Base-by-base conservation (phyloP, 1,140 invertebrate species). In the Plectrocnemia conspersa region DNA sequence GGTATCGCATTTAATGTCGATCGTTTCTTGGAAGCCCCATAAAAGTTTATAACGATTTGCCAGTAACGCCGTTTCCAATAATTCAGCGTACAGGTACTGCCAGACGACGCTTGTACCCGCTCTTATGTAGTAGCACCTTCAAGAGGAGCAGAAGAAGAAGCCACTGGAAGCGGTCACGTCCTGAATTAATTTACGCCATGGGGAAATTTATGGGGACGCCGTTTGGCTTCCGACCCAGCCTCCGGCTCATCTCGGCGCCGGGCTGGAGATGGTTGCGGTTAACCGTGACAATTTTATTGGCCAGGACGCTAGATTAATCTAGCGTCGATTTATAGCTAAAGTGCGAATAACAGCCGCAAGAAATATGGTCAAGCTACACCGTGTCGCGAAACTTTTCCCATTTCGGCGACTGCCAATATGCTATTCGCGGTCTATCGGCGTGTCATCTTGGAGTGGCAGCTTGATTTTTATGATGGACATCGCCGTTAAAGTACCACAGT, bases 151-250 rank as follows among this genome's bases (percentile, higher is more conserved):
- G 35, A 36, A 15, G 35, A 15, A 15, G 35, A 13, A 36, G n/a
- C n/a, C n/a, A n/a, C 40, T 44, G 22, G 35, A 36, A 35, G 18
- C 53, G 42, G 53, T 48, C 45, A 47, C 44, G 53, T 55, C 24
- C 35, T 32, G 25, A 55, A 55, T 55, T 55, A 55, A 55, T 55
- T 55, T 55, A 40, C 45, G 35, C 42, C n/a, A 44, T 41, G 35
- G 44, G n/a, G 16, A 32, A 55, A 55, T 55, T 55, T 55, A 55
- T 44, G 53, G 45, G 21, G 44, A 21, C 35, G 27, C 32, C 38
- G 18, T 18, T 18, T 15, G 32, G 36, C 22, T 23, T 54, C 50
- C 16, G 15, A 24, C 9, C 21, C n/a, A 25, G 4, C 48, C 16
- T 32, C 35, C 16, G 29, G 48, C 6, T 40, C 15, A 5, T 15